Percentiles rank a stretch among this genome's conserved stretches.
Conservation (phyloP, 2,888 invertebrate genomes). For the Erannis defoliaria region DNA sequence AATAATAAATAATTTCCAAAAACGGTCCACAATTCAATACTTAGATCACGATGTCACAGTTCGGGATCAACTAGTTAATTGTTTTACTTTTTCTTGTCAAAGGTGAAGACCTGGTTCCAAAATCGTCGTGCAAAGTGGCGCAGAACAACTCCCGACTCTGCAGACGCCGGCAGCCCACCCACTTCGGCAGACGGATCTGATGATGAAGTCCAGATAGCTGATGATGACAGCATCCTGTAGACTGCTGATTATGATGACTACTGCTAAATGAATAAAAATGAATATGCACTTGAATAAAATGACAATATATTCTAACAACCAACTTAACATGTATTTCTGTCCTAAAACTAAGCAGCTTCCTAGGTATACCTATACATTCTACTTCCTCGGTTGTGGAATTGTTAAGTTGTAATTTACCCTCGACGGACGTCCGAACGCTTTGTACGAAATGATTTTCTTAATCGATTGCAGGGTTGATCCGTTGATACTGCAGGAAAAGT, state of each 20-base stretch:
- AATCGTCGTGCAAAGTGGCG: conserved; percentile 93
- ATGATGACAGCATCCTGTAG: conserved; percentile 53
- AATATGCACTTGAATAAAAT: conserved; percentile 26
- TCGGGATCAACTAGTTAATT: too few relatives aligned
- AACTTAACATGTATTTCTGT: background rate
- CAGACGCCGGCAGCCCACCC: conserved; percentile 76
- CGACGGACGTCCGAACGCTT: too few relatives aligned
- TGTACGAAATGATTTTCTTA: too few relatives aligned
- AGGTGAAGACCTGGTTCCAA: conserved; percentile 94
- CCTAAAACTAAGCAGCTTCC: too few relatives aligned
- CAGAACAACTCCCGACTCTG: conserved; percentile 80
- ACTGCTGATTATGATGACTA: conserved; percentile 1
- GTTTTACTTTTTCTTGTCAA: conserved; percentile 42
- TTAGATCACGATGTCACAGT: too few relatives aligned
- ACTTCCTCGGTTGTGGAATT: too few relatives aligned
- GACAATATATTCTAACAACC: background rate
- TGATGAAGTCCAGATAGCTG: conserved; percentile 69
- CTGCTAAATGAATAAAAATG: background rate
- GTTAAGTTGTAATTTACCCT: too few relatives aligned
- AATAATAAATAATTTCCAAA: too few relatives aligned
- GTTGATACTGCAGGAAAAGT: too few relatives aligned
- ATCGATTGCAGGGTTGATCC: too few relatives aligned
- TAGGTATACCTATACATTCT: too few relatives aligned
- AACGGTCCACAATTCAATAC: too few relatives aligned
- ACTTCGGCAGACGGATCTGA: conserved; percentile 75